Conservation (phyloP, 2,888 invertebrate species). For the Eristalis intricaria region DNA sequence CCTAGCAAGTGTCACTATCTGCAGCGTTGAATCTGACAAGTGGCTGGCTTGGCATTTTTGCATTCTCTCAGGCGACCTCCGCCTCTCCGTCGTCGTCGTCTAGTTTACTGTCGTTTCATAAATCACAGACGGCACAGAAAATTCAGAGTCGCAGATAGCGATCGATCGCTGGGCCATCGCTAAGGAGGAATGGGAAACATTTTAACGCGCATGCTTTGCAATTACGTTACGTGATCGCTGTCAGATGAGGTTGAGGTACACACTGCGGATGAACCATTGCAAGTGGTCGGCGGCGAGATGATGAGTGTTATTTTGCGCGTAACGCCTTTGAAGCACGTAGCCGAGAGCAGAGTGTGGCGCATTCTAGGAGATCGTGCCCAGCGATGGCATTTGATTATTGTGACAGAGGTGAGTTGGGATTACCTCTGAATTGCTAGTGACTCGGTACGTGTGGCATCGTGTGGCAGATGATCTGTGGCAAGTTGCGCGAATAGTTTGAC, state of each 20-base stretch:
- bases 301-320: conserved; percentile 4
- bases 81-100: background rate
- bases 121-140: conserved; percentile 8
- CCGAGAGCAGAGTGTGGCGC: background rate
- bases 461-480: background rate
- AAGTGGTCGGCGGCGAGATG: conserved; percentile 1
- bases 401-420: background rate
- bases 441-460: background rate
- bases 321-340: conserved; percentile 14
- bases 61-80: conserved; percentile 4
- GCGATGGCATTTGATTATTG: conserved; percentile 39
- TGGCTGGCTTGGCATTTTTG: conserved; percentile 48
- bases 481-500: background rate
- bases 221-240: conserved; percentile 46
- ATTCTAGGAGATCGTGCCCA: conserved; percentile 3
- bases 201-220: conserved; percentile 20
- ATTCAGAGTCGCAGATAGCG: conserved; percentile 26
- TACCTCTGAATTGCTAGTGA: background rate
- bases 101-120: conserved; percentile 51
- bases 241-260: conserved; percentile 13
- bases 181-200: conserved; percentile 19
- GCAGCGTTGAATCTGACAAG: conserved; percentile 38
- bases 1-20: conserved; percentile 57
- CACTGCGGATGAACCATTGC: conserved; percentile 26
- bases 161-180: conserved; percentile 25